Conservation (phyloP, 2,797 vertebrate genomes). For the Ispidina picta region DNA sequence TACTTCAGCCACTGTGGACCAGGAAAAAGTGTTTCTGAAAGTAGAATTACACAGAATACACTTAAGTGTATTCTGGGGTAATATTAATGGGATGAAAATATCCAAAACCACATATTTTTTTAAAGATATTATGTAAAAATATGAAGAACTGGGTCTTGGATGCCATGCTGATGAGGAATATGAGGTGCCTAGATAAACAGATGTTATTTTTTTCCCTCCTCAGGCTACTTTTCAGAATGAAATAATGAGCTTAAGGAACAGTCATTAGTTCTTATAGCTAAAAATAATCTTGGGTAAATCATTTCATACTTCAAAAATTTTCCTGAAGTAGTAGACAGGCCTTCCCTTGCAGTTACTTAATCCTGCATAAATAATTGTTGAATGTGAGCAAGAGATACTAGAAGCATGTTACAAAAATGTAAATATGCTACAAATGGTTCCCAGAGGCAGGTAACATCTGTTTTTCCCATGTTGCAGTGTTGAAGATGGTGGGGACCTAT, state of each 20-base stretch:
- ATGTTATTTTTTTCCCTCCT: neutral
- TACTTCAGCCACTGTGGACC: neutral
- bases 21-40: neutral
- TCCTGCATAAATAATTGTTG: neutral
- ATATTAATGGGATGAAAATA: neutral
- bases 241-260: neutral
- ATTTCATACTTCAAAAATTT: neutral
- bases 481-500: neutral
- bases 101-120: neutral
- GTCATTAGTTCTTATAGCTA: neutral
- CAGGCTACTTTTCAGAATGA: neutral
- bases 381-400: neutral
- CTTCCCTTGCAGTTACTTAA: neutral
- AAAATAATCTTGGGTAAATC: constrained; percentile 3
- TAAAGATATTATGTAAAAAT: too few species aligned
- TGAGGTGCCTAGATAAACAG: neutral
- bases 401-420: neutral
- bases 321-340: neutral
- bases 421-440: neutral
- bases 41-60: neutral
- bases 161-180: neutral
- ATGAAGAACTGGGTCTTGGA: neutral
- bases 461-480: neutral
- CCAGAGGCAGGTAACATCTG: neutral
- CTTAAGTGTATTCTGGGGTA: neutral